A percentile compares a stretch with the other conserved stretches of the same genome.
Conservation (phyloP, 2,797 vertebrate species). For the Ambastaia sidthimunki region DNA sequence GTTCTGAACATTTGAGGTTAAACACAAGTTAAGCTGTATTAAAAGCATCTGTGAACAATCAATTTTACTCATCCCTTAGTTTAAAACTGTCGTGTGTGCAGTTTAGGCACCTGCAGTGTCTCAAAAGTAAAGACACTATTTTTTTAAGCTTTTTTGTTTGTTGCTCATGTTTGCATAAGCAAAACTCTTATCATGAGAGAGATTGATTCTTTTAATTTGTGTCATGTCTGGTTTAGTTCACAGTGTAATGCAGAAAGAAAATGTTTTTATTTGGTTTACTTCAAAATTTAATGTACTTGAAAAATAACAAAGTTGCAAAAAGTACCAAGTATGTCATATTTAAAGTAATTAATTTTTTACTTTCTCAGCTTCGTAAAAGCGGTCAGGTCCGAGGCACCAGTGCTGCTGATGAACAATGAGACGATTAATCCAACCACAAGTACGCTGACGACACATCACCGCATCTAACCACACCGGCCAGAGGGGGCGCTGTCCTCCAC, state of each 20-base stretch:
- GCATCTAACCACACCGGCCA: slow-evolving; percentile 18
- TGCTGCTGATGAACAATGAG: slow-evolving; percentile 82
- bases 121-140: too few species aligned
- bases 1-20: neutral
- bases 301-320: neutral
- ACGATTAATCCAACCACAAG: slow-evolving; percentile 64
- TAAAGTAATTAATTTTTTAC: neutral
- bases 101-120: too few species aligned
- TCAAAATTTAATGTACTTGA: neutral
- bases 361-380: slow-evolving; percentile 76
- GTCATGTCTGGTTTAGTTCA: neutral
- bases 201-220: neutral
- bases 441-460: slow-evolving; percentile 10
- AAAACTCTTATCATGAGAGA: too few species aligned
- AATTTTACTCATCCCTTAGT: neutral
- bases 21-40: neutral
- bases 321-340: neutral
- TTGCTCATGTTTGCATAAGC: too few species aligned
- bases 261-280: neutral
- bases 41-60: neutral
- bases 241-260: neutral
- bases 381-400: slow-evolving; percentile 84
- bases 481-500: slow-evolving; percentile 63
- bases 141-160: too few species aligned
- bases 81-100: neutral